Evolutionary conservation across 2,888 invertebrate genomes (phyloP), one percentile per base, ranked within the genome.

Genomic region (Pachliopta kotzebuea): DNA sequence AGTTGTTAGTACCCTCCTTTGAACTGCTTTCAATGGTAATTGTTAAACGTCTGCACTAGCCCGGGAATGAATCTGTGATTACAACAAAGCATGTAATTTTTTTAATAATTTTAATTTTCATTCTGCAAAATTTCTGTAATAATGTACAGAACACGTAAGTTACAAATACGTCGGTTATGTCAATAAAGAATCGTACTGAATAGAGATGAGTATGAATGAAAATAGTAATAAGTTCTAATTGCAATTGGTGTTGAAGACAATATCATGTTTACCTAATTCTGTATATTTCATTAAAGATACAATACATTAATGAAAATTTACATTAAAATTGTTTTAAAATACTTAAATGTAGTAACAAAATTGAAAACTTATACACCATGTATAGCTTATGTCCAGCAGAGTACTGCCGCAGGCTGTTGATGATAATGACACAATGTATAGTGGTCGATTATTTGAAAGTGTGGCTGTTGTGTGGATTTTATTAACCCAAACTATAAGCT

Each of bases 51-150:
- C 73, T 72, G n/a, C 60, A 65, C 69, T 74, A 14, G 21, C 20
- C 74, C 74, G 77, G 75, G 69, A 68, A 72, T 74, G 74, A 80
- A 84, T 82, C 89, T 88, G 90, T 90, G 90, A 89, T 90, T 84
- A 75, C 71, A 88, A 88, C 88, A 88, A 89, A 88, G 80, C 81
- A 82, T 84, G 79, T 77, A 76, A n/a, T 79, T 86, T 78, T 74
- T 71, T 73, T 72, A 74, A 72, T 72, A 74, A 67, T 75, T 72
- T 77, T 77, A 74, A 76, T 78, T 78, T 82, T 74, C 20, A 23
- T 52, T 56, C 74, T 71, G 67, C 70, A 73, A 71, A 73, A 11
- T 21, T 9, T 52, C 14, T 21, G 21, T 11, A 21, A 21, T 14
- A 14, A 11, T 52, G 50, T 52, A 21, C 21, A 52, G 23, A 18